These are phyloP conservation scores for Notodromas monacha DNA, from an alignment of 2,888 invertebrate genomes.

Conservation along the genomic window DNA sequence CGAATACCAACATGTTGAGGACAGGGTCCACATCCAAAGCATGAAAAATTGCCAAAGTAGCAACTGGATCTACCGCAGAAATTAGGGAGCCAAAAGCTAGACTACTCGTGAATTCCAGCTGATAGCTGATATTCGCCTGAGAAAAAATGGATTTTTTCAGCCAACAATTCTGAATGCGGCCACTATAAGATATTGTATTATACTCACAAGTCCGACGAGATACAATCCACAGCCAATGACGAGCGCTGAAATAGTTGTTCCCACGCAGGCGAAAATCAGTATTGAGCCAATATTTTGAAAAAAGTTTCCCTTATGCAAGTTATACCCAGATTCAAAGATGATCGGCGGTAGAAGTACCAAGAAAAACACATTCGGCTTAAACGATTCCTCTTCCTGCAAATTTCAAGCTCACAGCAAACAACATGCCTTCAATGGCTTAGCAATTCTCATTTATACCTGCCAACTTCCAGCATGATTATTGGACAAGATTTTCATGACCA, in stretches of 20 bases:
- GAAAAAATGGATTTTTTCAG: conserved; percentile 9
- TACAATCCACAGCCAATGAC: conserved; percentile 88
- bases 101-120: conserved; percentile 71
- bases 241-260: conserved; percentile 82
- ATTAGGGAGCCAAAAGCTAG: conserved; percentile 94
- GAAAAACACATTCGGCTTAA: conserved; percentile 92
- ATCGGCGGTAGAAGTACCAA: conserved; percentile 83
- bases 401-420: not conserved
- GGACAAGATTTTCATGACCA: conserved; percentile 58
- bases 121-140: conserved; percentile 34
- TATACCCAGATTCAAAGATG: conserved; percentile 95
- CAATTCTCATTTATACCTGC: conserved; percentile 20
- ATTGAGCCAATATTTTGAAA: conserved; percentile 94
- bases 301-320: conserved; percentile 54
- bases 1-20: conserved; percentile 96
- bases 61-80: conserved; percentile 95
- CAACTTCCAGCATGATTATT: conserved; percentile 65
- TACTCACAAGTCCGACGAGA: conserved; percentile 42
- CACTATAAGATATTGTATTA: not conserved
- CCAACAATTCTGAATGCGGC: conserved; percentile 1
- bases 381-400: conserved; percentile 61
- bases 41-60: conserved; percentile 93
- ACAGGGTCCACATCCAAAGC: conserved; percentile 87
- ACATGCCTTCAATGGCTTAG: not conserved
- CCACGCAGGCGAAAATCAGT: conserved; percentile 80